Conservation (phyloP, 2,888 invertebrate species). For the Dicyrtoma fusca region DNA sequence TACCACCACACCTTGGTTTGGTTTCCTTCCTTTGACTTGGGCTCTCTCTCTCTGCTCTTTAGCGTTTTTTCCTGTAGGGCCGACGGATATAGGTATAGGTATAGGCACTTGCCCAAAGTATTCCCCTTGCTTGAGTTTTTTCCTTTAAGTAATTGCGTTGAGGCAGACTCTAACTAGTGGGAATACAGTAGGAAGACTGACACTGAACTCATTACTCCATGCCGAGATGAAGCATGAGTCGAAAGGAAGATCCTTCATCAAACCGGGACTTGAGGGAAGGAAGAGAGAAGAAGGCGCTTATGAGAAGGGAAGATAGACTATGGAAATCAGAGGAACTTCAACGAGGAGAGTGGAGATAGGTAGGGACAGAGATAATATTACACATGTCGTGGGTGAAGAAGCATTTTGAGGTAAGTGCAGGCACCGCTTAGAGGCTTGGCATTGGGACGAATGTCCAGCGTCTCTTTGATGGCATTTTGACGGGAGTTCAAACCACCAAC, state of each 20-base stretch:
- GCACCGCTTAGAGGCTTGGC: too few species aligned
- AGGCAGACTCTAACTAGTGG: constrained; percentile 27
- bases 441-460: too few species aligned
- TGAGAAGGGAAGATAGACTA: too few species aligned
- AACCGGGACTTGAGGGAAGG: background rate
- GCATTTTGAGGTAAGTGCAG: too few species aligned
- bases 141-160: background rate
- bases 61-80: too few species aligned
- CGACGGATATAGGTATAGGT: background rate
- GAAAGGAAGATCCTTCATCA: constrained; percentile 40
- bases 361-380: too few species aligned
- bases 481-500: too few species aligned
- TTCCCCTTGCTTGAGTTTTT: background rate
- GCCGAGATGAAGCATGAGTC: constrained; percentile 41
- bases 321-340: too few species aligned
- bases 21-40: background rate
- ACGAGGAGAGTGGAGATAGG: too few species aligned
- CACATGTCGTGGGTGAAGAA: too few species aligned
- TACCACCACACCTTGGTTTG: background rate
- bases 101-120: background rate
- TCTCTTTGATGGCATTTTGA: too few species aligned
- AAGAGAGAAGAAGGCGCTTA: background rate
- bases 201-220: constrained; percentile 54
- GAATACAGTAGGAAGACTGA: constrained; percentile 47
- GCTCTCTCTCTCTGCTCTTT: too few species aligned